Conservation (phyloP, 2,888 invertebrate genomes). For the Drosophila mimetica region DNA sequence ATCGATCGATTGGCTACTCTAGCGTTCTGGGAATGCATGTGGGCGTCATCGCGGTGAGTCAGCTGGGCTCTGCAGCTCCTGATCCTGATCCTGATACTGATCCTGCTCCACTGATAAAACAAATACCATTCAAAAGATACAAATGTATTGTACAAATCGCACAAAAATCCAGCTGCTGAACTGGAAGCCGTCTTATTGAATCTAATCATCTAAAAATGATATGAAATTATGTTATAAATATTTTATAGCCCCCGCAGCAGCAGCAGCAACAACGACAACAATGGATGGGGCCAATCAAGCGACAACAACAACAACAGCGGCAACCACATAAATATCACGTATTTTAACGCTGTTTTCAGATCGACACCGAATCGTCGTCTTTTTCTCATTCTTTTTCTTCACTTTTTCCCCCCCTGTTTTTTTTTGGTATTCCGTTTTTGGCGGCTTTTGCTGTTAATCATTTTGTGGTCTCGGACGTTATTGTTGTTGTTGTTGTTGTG, state of each 20-base stretch:
- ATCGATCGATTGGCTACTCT: constrained; percentile 1
- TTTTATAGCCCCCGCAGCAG: constrained; percentile 50
- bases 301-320: constrained; percentile 14
- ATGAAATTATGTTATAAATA: constrained; percentile 75
- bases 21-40: constrained; percentile 63
- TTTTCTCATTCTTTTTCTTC: constrained; percentile 22
- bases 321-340: constrained; percentile 32
- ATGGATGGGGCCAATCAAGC: constrained; percentile 12
- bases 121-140: no score
- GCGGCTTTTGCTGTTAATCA: constrained; percentile 70
- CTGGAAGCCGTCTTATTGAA: constrained; percentile 63
- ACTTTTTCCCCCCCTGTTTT: constrained; percentile 6
- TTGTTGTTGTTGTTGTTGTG: constrained; percentile 12
- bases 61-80: neutral
- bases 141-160: constrained; percentile 60
- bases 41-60: constrained; percentile 50
- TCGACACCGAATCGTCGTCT: constrained; percentile 15
- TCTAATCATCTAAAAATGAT: constrained; percentile 77
- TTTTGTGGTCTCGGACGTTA: constrained; percentile 63
- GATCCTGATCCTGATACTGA: no score
- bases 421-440: constrained; percentile 34
- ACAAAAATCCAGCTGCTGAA: constrained; percentile 46
- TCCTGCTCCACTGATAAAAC: no score
- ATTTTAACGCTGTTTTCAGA: constrained; percentile 63
- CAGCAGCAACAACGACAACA: constrained; percentile 22